Evolutionary conservation across 1,140 invertebrate species (phyloP).

Genomic region (Chrysopa pallens): DNA sequence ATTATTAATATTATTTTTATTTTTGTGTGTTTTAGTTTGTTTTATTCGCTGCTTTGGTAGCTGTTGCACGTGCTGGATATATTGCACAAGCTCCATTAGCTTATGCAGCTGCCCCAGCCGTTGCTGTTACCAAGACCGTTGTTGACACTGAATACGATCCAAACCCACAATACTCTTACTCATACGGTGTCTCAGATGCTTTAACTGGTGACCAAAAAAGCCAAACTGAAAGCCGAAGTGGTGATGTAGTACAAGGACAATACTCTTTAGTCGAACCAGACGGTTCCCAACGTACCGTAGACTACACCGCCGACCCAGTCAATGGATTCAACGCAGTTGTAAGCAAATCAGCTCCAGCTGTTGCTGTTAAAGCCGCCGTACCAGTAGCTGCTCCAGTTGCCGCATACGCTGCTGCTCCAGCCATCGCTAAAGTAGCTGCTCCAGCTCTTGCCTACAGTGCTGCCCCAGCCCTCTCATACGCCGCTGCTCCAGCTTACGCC

Average conservation of each 20-base stretch:
- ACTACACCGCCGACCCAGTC: slow-evolving; percentile 39
- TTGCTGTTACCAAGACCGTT: slow-evolving; percentile 13
- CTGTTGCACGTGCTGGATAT: slow-evolving; percentile 24
- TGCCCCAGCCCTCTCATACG: slow-evolving; percentile 4
- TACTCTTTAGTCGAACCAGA: slow-evolving; percentile 45
- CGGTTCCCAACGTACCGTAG: slow-evolving; percentile 39
- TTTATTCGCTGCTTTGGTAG: slow-evolving; percentile 22
- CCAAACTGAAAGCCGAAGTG: slow-evolving; percentile 31
- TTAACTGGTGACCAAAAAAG: slow-evolving; percentile 35
- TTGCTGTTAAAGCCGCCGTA: slow-evolving; percentile 19
- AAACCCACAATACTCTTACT: slow-evolving; percentile 30
- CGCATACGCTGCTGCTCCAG: slow-evolving; percentile 3
- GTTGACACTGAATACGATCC: slow-evolving; percentile 22
- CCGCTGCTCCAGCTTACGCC: slow-evolving; percentile 9
- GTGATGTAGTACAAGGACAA: slow-evolving; percentile 42
- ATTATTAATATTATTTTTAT: background rate
- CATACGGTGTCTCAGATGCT: slow-evolving; percentile 32
- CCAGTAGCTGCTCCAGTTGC: slow-evolving; percentile 7
- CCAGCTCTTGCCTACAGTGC: background rate
- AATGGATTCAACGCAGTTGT: slow-evolving; percentile 30
- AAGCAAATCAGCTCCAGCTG: slow-evolving; percentile 16
- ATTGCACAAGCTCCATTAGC: slow-evolving; percentile 11
- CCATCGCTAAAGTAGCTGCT: background rate
- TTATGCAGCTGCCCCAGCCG: slow-evolving; percentile 12
- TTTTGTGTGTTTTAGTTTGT: slow-evolving; percentile 21